Conservation (phyloP, 2,888 invertebrate species). For the Protula sp. region DNA sequence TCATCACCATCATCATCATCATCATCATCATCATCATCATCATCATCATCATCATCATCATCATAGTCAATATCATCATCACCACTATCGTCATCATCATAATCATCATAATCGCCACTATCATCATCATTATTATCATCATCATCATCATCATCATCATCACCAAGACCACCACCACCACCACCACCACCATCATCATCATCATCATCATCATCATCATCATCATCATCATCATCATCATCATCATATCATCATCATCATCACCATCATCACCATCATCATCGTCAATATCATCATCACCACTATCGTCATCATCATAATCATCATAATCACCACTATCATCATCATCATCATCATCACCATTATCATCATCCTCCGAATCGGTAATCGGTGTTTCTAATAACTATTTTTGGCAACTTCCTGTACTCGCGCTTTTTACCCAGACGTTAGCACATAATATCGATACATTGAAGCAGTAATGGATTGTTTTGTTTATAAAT, state of each 20-base stretch:
- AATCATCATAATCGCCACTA: neutral
- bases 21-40: slow-evolving; percentile 6
- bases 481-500: too few relatives aligned
- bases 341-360: slow-evolving; percentile 41
- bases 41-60: slow-evolving; percentile 7
- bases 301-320: too few relatives aligned
- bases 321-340: too few relatives aligned
- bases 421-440: too few relatives aligned
- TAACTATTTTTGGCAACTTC: too few relatives aligned
- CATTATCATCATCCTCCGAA: slow-evolving; percentile 36
- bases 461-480: too few relatives aligned
- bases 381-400: slow-evolving; percentile 33
- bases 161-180: too few relatives aligned
- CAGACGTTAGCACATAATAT: too few relatives aligned
- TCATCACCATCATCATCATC: neutral
- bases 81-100: too few relatives aligned
- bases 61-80: slow-evolving; percentile 12
- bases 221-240: neutral
- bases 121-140: neutral
- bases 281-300: neutral
- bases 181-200: neutral
- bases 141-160: too few relatives aligned
- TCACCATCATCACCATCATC: neutral
- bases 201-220: slow-evolving; percentile 1
- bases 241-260: too few relatives aligned